Evolutionary conservation across 2,888 invertebrate genomes (phyloP), one percentile per base, ranked within the genome.

Genomic region (Cremastinae sp.): DNA sequence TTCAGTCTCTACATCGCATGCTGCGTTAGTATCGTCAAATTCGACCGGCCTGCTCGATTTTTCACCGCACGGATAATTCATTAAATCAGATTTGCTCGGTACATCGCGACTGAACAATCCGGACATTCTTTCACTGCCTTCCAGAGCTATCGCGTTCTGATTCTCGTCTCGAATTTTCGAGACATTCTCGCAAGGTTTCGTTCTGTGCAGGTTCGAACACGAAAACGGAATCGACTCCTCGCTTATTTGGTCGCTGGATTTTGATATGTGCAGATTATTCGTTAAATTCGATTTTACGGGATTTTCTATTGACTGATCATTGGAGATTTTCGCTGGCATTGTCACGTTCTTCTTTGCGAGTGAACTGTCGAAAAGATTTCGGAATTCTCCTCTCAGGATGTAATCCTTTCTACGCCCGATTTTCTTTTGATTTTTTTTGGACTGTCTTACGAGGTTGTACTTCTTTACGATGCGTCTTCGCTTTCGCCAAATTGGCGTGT

Each of bases 371-470:
- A 82, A 16, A 41, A 73, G 79, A 16, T 66, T 59, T 14, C 61
- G 64, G 9, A 56, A 18, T 9, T 51, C 75, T 16, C 16, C 64
- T 43, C 58, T 81, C 1, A 34, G 12, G 3, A 49, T 47, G 4
- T 28, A 34, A 8, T 56, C 16, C 3, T 54, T 64, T 10, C 54
- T 72, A 12, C 59, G 68, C 2, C 56, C 16, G 3, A 59, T 34
- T 61, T 74, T 84, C 12, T 74, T 81, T 0, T 84, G 82, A 53
- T 66, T 78, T 1, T 64, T 41, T 34, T 81, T 74, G 2, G 81
- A 70, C 9, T 83, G 85, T 4, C 84, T 81, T 5, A 84, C 82
- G 54, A 86, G 81, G 9, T 81, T 85, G 2, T 75, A 70, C 16
- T 34, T 79, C 38, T 83, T 86, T 18, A 80, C 80, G 8, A 83